Evolutionary conservation across 92 coral and sea anemone species (phyloP).

Genomic region (Porites divaricata): DNA sequence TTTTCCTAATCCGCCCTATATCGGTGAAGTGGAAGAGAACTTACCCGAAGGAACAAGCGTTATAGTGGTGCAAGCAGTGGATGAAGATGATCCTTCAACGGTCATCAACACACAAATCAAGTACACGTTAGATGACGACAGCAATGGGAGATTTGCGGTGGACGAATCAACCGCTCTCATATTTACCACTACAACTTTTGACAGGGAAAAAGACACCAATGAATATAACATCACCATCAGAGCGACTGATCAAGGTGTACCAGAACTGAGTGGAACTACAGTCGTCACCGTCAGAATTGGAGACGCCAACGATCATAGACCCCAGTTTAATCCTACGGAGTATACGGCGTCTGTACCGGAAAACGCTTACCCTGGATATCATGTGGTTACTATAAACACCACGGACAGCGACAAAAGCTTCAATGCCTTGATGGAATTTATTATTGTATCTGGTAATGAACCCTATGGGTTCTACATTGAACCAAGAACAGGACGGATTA

Average conservation of each 20-base stretch:
- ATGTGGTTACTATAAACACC: conserved; percentile 66
- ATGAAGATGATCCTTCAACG: conserved; percentile 75
- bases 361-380: conserved; percentile 68
- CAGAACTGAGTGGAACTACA: conserved; percentile 66
- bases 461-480: conserved; percentile 86
- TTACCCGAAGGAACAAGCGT: conserved; percentile 78
- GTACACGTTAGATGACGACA: conserved; percentile 77
- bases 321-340: conserved; percentile 53
- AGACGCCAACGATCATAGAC: conserved; percentile 85
- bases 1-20: conserved; percentile 88
- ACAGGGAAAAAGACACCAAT: conserved; percentile 62
- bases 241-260: conserved; percentile 84
- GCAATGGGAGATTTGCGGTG: conserved; percentile 69
- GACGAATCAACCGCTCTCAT: conserved; percentile 71
- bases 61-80: conserved; percentile 83
- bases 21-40: conserved; percentile 73
- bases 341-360: conserved; percentile 78
- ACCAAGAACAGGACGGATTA: conserved; percentile 69
- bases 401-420: conserved; percentile 65
- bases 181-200: conserved; percentile 54
- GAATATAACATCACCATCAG: conserved; percentile 70
- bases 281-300: conserved; percentile 57
- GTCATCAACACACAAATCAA: conserved; percentile 70
- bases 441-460: conserved; percentile 75
- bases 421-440: conserved; percentile 68